Base-by-base conservation (phyloP, 2,888 invertebrate species). In the Mythimna lalbum region DNA sequence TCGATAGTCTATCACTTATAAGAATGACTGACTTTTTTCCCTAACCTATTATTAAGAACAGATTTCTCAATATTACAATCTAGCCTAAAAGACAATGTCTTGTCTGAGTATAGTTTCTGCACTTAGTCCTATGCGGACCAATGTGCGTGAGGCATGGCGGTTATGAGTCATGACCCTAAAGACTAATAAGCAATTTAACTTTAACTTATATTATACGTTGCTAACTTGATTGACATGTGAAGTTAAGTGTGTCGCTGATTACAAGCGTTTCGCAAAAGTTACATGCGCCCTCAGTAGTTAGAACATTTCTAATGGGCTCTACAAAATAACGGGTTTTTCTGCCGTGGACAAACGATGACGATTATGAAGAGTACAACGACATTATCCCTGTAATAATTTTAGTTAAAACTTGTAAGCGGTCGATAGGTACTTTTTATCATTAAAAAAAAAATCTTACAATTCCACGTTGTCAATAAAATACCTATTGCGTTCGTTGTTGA, bases 1-100 rank as follows among this genome's bases (percentile, higher is more conserved):
- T 36, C 27, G 17, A 27, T 50, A 19, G 49, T 55, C 31, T 12
- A 31, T 27, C 3, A 23, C 49, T 23, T 63, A n/a, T 6, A 52
- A 49, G 43, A 9, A 55, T 60, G 49, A 72, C 4, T 43, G 66
- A n/a, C n/a, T n/a, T n/a, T n/a, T n/a, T n/a, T n/a, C n/a, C n/a
- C n/a, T n/a, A n/a, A n/a, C n/a, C n/a, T n/a, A n/a, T n/a, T n/a
- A n/a, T n/a, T n/a, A n/a, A n/a, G n/a, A n/a, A n/a, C n/a, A n/a
- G n/a, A n/a, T n/a, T n/a, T n/a, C n/a, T n/a, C n/a, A n/a, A n/a
- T n/a, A n/a, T n/a, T n/a, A n/a, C n/a, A n/a, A n/a, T n/a, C n/a
- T n/a, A n/a, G n/a, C n/a, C n/a, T n/a, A n/a, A n/a, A n/a, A n/a
- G n/a, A n/a, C n/a, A n/a, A n/a, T n/a, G n/a, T n/a, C n/a, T n/a